phyloP scores from a whole-genome alignment of 2,888 invertebrate species.

The Synanthedon vespiformis region DNA sequence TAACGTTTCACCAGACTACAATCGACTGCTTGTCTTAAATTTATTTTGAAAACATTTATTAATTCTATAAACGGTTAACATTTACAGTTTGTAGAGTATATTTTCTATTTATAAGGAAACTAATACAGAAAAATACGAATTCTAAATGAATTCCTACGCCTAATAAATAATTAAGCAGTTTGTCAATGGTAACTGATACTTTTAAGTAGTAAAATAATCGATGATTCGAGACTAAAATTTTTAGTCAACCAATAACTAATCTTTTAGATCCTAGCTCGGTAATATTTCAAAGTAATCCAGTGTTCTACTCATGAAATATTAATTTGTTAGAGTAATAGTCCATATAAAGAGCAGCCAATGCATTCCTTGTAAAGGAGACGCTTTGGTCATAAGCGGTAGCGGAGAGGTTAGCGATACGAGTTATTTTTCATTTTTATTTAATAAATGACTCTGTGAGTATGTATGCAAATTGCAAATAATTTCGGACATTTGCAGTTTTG shows the following conservation, averaged over 20 bases:
- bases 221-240: neutral
- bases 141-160: too few species aligned
- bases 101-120: too few species aligned
- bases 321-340: slow-evolving; percentile 1
- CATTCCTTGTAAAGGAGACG: slow-evolving; percentile 5
- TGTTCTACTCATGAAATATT: slow-evolving; percentile 6
- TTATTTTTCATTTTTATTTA: too few species aligned
- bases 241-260: neutral
- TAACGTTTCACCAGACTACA: neutral
- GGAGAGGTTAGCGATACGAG: neutral
- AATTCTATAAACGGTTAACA: too few species aligned
- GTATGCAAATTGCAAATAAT: too few species aligned
- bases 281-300: neutral
- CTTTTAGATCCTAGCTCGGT: neutral
- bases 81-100: too few species aligned
- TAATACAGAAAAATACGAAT: too few species aligned
- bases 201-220: too few species aligned
- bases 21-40: neutral
- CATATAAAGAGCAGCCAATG: neutral
- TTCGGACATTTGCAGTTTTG: too few species aligned
- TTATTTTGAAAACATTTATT: neutral
- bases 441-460: too few species aligned
- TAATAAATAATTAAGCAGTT: too few species aligned
- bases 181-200: too few species aligned
- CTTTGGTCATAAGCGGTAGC: neutral